Evolutionary conservation across 1,140 invertebrate species (phyloP).

Genomic region (Centruroides sculpturatus): DNA sequence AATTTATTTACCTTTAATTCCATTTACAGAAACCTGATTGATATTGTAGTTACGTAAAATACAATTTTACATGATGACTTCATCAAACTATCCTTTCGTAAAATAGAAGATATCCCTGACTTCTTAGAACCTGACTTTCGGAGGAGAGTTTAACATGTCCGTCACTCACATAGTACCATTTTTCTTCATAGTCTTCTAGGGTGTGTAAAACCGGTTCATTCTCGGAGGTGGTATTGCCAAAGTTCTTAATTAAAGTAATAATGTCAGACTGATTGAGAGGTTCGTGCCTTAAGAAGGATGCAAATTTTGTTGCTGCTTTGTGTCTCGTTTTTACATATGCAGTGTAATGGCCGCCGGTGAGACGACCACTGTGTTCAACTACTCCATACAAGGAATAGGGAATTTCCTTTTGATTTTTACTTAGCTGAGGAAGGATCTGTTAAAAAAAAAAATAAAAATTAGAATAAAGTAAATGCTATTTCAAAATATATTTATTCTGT

Average conservation of each 20-base stretch:
- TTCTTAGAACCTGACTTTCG: constrained; percentile 61
- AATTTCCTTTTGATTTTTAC: constrained; percentile 46
- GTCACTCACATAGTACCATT: constrained; percentile 92
- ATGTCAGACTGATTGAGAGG: constrained; percentile 21
- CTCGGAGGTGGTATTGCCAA: constrained; percentile 9
- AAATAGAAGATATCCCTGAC: constrained; percentile 92
- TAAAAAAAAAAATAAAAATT: too few relatives aligned
- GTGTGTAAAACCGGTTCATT: not conserved
- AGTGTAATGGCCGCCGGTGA: constrained; percentile 89
- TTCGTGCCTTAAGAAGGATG: constrained; percentile 24
- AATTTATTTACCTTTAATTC: too few relatives aligned
- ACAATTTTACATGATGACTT: too few relatives aligned
- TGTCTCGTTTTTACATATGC: constrained; percentile 53
- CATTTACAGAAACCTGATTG: too few relatives aligned
- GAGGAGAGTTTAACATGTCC: constrained; percentile 60
- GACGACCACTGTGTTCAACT: constrained; percentile 80
- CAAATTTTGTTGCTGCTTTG: constrained; percentile 16
- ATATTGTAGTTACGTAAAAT: too few relatives aligned
- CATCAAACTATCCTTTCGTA: constrained; percentile 60
- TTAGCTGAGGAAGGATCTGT: constrained; percentile 41
- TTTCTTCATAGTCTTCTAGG: constrained; percentile 32
- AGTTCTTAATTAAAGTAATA: constrained; percentile 17
- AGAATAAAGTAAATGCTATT: constrained; percentile 6
- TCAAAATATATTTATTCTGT: too few relatives aligned
- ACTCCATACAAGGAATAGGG: constrained; percentile 86